Percentiles rank a stretch among this genome's conserved stretches.
Conservation (phyloP, 2,113 vertebrate genomes). For the Dipodomys ordii region DNA sequence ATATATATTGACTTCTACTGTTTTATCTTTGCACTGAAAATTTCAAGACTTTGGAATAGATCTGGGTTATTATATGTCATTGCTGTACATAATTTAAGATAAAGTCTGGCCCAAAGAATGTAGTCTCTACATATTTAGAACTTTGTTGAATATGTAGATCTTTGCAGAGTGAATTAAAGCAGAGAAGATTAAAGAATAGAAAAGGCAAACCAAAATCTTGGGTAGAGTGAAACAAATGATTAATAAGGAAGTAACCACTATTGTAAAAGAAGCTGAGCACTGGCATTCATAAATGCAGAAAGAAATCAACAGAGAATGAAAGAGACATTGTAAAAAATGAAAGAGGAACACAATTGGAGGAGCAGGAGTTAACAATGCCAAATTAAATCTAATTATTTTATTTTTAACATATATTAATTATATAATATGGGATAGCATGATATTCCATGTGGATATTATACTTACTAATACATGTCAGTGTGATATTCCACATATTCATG, state of each 20-base stretch:
- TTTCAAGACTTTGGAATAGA: too few species aligned
- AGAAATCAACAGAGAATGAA: not conserved
- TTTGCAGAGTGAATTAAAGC: not conserved
- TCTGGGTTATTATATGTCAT: too few species aligned
- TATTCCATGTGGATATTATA: too few species aligned
- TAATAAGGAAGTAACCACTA: not conserved
- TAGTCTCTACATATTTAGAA: not conserved
- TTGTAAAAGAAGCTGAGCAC: not conserved
- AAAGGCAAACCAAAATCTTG: not conserved
- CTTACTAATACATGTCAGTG: too few species aligned
- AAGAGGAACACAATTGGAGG: not conserved
- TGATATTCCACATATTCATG: too few species aligned
- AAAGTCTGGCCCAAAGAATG: not conserved
- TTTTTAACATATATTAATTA: not conserved
- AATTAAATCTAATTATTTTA: not conserved
- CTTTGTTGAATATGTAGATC: not conserved
- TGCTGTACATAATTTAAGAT: not conserved
- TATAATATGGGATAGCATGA: too few species aligned
- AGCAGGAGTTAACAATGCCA: not conserved
- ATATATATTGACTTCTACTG: too few species aligned
- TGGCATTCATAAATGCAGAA: not conserved
- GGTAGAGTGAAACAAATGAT: not conserved
- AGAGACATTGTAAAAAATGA: not conserved
- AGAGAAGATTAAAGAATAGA: not conserved
- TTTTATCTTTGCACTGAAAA: too few species aligned